Base-by-base conservation (phyloP, 2,113 vertebrate species). In the Micromys minutus region DNA sequence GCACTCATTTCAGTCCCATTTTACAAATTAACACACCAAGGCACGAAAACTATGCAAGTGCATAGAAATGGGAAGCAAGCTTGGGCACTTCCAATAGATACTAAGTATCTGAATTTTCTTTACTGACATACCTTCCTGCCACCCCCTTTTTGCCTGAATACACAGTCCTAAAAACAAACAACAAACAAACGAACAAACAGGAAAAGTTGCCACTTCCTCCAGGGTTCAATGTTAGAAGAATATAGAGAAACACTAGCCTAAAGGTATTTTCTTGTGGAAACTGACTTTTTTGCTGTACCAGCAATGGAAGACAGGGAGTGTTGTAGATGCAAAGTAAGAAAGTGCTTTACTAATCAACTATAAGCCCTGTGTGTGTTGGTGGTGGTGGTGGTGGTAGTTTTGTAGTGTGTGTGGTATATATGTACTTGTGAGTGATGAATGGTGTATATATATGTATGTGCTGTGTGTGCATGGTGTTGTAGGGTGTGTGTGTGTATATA, bases 31-130 rank as follows among this genome's bases (percentile, higher is more conserved):
- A 67, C 29, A 89, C 36, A 13, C 7, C 65, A 88, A 72, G n/a
- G 57, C 24, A 11, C 0, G 0, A 4, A 75, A 29, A 24, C 0
- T 36, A 47, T 50, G 39, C 11, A 72, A 34, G n/a, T 67, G 63
- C 0, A 85, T 1, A 76, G 92, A 77, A 91, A 11, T 76, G 39
- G 16, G 36, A 80, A 29, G 8, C 24, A 75, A 59, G 22, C 3
- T 63, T 65, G 45, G 31, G 3, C 22, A 45, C 5, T 79, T 17
- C 52, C 50, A 39, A 29, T 5, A 74, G 3, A 74, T 2, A 67
- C 34, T 34, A 67, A 29, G 9, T 15, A 13, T 45, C 12, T 52
- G 65, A 63, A 52, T 63, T 83, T 67, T 94, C 88, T 36, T 94
- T 65, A 65, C 22, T 75, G 31, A n/a, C 24, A 61, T 71, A 47